Percentiles rank a stretch among this genome's conserved stretches.
Evolutionary conservation across 1,140 invertebrate genomes (phyloP).

Genomic region (Dreissena polymorpha): DNA sequence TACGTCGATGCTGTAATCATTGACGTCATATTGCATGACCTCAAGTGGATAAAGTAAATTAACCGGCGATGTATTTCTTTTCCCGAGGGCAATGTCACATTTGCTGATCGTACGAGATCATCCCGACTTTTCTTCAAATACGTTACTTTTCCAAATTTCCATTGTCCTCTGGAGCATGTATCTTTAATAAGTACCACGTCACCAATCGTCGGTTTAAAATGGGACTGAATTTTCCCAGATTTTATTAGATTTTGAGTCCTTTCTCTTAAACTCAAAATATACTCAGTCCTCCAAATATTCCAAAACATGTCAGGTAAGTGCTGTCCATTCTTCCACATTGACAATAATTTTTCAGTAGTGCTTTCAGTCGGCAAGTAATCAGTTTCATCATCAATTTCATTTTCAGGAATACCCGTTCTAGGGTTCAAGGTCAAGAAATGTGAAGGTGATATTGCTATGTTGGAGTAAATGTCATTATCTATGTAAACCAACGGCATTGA

Average conservation of each 20-base stretch:
- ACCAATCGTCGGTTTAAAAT: no score
- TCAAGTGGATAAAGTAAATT: constrained; percentile 27
- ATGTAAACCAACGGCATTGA: constrained; percentile 48
- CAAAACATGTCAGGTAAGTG: no score
- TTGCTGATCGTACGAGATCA: constrained; percentile 10
- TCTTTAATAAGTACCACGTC: constrained; percentile 35
- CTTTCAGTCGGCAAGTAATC: constrained; percentile 23
- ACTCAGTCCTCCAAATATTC: no score
- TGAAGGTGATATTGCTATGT: constrained; percentile 7
- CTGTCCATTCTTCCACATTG: constrained; percentile 24
- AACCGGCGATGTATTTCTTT: constrained; percentile 7
- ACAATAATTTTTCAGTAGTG: no score
- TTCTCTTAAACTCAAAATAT: no score
- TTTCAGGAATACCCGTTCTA: constrained; percentile 36
- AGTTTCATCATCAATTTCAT: no score
- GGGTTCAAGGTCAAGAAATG: constrained; percentile 43
- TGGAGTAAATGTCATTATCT: constrained; percentile 44
- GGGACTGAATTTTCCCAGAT: no score
- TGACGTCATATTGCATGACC: background rate
- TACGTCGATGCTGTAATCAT: background rate
- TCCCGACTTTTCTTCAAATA: constrained; percentile 17
- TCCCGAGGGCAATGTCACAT: background rate
- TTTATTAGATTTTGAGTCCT: no score
- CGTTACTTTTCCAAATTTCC: constrained; percentile 38
- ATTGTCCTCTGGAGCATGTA: constrained; percentile 13